Conservation (phyloP, 2,888 invertebrate species). For the Cosmia trapezina region DNA sequence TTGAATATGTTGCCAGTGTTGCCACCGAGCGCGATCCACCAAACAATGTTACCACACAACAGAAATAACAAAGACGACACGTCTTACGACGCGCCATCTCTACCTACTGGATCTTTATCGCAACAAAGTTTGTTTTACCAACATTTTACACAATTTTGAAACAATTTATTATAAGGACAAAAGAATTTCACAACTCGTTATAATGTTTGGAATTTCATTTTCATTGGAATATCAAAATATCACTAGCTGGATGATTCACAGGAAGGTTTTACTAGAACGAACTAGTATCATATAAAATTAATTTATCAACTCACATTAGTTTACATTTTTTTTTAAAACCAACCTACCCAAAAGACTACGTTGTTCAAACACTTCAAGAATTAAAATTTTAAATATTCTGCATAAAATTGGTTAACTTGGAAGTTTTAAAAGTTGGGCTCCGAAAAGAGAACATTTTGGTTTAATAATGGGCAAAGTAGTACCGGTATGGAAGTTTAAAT, state of each 20-base stretch:
- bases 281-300: not conserved
- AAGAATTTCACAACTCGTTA: slow-evolving; percentile 59
- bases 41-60: slow-evolving; percentile 58
- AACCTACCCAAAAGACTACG: not conserved
- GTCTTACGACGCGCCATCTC: slow-evolving; percentile 30
- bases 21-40: slow-evolving; percentile 28
- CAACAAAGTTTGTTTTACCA: slow-evolving; percentile 56
- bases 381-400: slow-evolving; percentile 20
- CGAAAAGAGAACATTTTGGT: slow-evolving; percentile 14
- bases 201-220: slow-evolving; percentile 50
- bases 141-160: slow-evolving; percentile 57
- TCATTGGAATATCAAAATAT: not conserved
- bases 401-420: slow-evolving; percentile 30
- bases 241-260: not conserved
- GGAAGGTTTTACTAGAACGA: slow-evolving; percentile 1
- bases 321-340: not conserved
- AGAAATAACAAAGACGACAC: slow-evolving; percentile 52
- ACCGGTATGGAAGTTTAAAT: not conserved
- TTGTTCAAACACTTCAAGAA: slow-evolving; percentile 20
- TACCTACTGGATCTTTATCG: slow-evolving; percentile 38
- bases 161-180: slow-evolving; percentile 57
- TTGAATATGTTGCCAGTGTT: slow-evolving; percentile 54
- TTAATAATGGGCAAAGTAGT: not conserved
- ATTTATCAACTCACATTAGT: not conserved
- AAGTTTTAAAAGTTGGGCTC: slow-evolving; percentile 23